A percentile compares a stretch with the other conserved stretches of the same genome.
Conservation (phyloP, 1,140 invertebrate species). For the Nylanderia fulva region DNA sequence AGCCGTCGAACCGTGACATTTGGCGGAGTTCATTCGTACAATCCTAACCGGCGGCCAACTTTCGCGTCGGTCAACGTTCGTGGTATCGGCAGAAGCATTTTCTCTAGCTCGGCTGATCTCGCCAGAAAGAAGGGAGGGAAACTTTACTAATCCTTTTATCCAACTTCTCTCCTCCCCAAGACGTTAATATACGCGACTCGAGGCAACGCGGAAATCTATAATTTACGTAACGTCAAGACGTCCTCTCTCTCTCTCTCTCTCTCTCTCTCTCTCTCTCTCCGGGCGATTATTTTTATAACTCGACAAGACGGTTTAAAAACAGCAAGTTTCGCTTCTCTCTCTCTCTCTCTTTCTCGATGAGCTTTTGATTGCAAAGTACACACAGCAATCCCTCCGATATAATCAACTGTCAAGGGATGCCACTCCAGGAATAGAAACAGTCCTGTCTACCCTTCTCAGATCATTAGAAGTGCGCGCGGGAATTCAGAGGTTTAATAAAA, state of each 20-base stretch:
- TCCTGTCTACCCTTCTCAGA: background rate
- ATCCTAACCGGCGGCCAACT: conserved; percentile 30
- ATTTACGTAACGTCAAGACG: conserved; percentile 1
- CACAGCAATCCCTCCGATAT: background rate
- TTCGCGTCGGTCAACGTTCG: background rate
- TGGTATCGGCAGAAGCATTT: conserved; percentile 45
- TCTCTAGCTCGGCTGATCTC: background rate
- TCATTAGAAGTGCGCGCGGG: background rate
- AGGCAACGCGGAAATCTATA: background rate
- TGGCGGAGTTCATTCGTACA: conserved; percentile 43
- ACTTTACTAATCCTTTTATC: conserved; percentile 15
- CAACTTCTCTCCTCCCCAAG: background rate
- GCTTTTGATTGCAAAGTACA: background rate
- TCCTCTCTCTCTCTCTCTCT: no score
- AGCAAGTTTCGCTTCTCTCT: no score
- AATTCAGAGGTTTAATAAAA: conserved; percentile 41
- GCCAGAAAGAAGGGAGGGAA: background rate
- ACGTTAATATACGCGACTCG: conserved; percentile 1
- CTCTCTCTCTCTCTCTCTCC: no score
- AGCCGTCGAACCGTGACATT: conserved; percentile 36
- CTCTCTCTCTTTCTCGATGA: background rate
- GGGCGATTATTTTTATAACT: conserved; percentile 2
- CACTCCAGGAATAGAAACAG: background rate
- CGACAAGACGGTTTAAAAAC: background rate
- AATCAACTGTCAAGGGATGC: background rate